Percentiles rank a stretch among this genome's conserved stretches.
phyloP scores from a whole-genome alignment of 2,113 vertebrate genomes.

The Anguilla japonica region DNA sequence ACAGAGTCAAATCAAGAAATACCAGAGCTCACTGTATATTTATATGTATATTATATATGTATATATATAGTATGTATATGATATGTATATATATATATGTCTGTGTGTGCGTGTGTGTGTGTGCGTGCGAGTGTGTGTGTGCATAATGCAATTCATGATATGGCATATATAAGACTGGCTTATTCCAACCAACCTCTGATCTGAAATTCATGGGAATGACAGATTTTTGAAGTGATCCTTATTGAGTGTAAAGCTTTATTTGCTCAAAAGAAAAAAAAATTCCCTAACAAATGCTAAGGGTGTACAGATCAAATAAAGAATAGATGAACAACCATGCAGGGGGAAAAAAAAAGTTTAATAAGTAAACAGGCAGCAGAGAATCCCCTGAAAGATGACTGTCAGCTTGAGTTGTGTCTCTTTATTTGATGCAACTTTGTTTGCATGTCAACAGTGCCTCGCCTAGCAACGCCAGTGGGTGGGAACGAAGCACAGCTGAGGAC shows the following conservation, averaged over 20 bases:
- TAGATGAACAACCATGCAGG: neutral
- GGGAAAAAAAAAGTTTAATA: neutral
- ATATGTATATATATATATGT: no score
- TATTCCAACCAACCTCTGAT: no score
- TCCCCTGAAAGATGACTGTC: neutral
- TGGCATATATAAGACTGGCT: no score
- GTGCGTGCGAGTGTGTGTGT: no score
- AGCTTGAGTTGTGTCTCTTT: neutral
- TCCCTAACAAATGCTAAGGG: neutral
- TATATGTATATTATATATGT: no score
- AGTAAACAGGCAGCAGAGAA: neutral
- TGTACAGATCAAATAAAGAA: neutral
- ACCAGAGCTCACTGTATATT: no score
- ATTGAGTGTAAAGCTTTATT: neutral
- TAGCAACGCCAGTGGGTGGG: neutral
- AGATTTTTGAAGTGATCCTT: no score
- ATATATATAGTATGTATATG: no score
- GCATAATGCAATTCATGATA: no score
- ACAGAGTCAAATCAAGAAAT: no score
- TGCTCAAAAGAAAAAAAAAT: neutral
- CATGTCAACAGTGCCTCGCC: neutral
- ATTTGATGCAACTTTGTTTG: neutral
- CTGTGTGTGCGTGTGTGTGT: no score
- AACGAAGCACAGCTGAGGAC: neutral
- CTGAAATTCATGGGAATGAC: no score